A percentile compares a stretch with the other conserved stretches of the same genome.
phyloP scores from a whole-genome alignment of 2,888 invertebrate species.

The Dilophus febrilis region DNA sequence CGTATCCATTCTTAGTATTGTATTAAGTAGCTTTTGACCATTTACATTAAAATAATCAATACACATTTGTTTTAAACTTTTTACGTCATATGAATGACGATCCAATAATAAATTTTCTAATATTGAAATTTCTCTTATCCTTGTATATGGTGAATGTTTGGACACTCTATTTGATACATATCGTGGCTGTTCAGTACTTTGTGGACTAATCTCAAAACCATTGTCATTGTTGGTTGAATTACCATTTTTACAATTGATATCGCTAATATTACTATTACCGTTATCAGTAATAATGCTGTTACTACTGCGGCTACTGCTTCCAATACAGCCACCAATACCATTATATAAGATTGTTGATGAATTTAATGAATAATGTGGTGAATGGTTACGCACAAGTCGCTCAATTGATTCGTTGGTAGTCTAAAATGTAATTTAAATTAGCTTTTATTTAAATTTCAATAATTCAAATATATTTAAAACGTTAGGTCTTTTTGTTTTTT shows the following conservation, averaged over 20 bases:
- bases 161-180: not conserved
- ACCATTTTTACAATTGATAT: not conserved
- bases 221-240: not conserved
- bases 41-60: not conserved
- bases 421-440: too few species aligned
- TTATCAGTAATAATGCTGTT: not conserved
- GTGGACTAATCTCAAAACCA: not conserved
- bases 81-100: not conserved
- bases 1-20: not conserved
- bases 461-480: too few species aligned
- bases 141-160: not conserved
- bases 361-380: too few species aligned
- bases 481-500: too few species aligned
- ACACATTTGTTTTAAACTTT: conserved; percentile 1
- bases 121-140: not conserved
- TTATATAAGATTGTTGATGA: too few species aligned
- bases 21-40: not conserved
- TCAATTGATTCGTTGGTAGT: too few species aligned
- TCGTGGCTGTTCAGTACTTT: not conserved
- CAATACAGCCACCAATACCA: not conserved
- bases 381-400: too few species aligned
- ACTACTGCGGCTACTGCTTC: not conserved
- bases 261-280: not conserved
- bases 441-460: too few species aligned
- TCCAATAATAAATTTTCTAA: not conserved